A percentile compares a stretch with the other conserved stretches of the same genome.
phyloP scores from a whole-genome alignment of 2,888 invertebrate species.

The Epistrophe grossulariae region DNA sequence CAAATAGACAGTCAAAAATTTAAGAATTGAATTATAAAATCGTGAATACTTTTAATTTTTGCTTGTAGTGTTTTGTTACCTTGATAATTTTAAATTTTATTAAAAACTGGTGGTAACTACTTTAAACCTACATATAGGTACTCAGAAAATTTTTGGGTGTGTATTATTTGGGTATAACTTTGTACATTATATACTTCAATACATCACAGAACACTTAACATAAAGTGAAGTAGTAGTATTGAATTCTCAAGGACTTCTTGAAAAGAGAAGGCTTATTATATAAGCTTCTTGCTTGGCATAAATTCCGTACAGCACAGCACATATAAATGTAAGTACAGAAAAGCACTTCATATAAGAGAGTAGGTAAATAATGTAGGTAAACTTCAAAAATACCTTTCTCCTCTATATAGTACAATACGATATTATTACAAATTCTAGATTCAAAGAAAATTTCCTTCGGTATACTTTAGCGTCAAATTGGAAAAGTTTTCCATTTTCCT shows the following conservation, averaged over 20 bases:
- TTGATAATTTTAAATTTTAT: no score
- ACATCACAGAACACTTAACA: background rate
- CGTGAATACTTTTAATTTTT: no score
- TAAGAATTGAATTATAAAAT: no score
- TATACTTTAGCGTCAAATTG: slow-evolving; percentile 69
- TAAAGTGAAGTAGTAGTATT: background rate
- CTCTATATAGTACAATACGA: slow-evolving; percentile 53
- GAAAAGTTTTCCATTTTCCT: slow-evolving; percentile 74
- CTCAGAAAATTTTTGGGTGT: background rate
- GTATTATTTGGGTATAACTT: background rate
- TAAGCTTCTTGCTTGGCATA: slow-evolving; percentile 12
- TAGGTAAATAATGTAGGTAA: background rate
- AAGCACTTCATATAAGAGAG: slow-evolving; percentile 1
- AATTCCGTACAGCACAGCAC: background rate
- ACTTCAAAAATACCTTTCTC: slow-evolving; percentile 20
- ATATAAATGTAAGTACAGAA: background rate
- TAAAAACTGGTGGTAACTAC: background rate
- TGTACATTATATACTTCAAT: background rate
- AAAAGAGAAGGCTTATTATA: slow-evolving; percentile 22
- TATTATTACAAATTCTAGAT: slow-evolving; percentile 70
- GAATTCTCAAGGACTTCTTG: slow-evolving; percentile 12
- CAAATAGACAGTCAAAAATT: no score
- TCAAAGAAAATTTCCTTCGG: slow-evolving; percentile 64
- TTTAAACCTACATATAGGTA: background rate
- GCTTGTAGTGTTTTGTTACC: no score